Conservation (phyloP, 1,140 invertebrate species). For the Heliothis subflexa region DNA sequence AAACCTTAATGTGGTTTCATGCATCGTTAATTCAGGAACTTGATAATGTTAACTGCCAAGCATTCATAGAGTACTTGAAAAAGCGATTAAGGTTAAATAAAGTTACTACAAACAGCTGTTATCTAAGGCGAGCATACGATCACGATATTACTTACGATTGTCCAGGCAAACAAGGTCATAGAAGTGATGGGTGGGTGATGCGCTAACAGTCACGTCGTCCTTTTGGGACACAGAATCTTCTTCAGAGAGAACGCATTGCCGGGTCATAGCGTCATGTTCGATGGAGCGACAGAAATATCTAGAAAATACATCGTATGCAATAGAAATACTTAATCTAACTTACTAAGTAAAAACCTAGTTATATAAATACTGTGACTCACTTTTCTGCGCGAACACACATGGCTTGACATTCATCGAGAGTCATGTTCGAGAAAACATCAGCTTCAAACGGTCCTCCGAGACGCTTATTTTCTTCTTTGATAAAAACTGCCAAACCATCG, state of each 20-base stretch:
- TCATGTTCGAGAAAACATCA: constrained; percentile 94
- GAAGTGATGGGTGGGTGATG: constrained; percentile 93
- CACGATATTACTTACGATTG: constrained; percentile 90
- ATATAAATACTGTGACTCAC: constrained; percentile 76
- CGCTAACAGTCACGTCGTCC: constrained; percentile 93
- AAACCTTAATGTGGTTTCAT: constrained; percentile 78
- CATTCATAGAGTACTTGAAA: neutral
- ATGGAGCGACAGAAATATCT: constrained; percentile 95
- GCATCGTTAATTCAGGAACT: constrained; percentile 52
- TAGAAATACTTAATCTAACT: neutral
- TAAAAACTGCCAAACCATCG: constrained; percentile 93
- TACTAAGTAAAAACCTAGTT: neutral
- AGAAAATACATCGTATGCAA: constrained; percentile 39
- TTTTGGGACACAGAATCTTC: constrained; percentile 95
- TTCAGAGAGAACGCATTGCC: constrained; percentile 94
- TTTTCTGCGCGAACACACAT: constrained; percentile 93
- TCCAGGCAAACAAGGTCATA: constrained; percentile 94
- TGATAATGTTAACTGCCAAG: constrained; percentile 50
- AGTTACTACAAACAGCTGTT: constrained; percentile 11
- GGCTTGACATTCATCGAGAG: constrained; percentile 93
- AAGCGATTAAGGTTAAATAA: neutral
- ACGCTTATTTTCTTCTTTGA: constrained; percentile 95
- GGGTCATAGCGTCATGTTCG: constrained; percentile 95
- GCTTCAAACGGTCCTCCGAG: constrained; percentile 95
- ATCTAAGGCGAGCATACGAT: constrained; percentile 27